Conservation (phyloP, 2,888 invertebrate genomes). For the Lucinisca nassula region DNA sequence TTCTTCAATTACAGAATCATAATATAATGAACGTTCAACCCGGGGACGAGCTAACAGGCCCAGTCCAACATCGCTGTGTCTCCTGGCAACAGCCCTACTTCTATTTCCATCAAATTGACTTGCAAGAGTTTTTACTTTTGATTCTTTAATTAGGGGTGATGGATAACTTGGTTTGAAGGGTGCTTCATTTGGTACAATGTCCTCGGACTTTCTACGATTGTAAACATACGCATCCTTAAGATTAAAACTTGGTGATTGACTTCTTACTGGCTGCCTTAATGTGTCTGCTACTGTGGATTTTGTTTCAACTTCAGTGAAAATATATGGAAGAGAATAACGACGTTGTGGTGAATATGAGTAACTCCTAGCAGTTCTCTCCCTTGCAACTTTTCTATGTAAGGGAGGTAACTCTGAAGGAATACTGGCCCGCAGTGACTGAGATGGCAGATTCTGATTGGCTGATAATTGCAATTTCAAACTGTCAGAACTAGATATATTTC, state of each 20-base stretch:
- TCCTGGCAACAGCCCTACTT: conserved; percentile 3
- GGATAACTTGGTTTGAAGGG: neutral
- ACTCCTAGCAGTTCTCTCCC: neutral
- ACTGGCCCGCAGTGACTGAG: conserved; percentile 41
- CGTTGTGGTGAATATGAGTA: neutral
- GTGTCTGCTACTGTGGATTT: neutral
- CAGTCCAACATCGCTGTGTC: conserved; percentile 58
- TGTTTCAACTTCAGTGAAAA: neutral
- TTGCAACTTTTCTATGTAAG: conserved; percentile 21
- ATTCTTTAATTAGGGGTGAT: neutral
- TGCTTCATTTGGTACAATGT: neutral
- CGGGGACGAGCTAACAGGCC: conserved; percentile 28
- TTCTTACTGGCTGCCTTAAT: neutral
- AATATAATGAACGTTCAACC: conserved; percentile 13
- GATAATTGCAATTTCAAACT: neutral
- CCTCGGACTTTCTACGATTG: conserved; percentile 38
- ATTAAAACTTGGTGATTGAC: conserved; percentile 32
- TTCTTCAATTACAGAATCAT: conserved; percentile 7
- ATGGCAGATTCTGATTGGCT: conserved; percentile 23
- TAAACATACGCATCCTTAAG: conserved; percentile 64
- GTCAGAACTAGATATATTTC: conserved; percentile 16
- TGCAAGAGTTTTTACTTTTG: neutral
- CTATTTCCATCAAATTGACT: neutral
- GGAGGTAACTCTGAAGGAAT: conserved; percentile 43
- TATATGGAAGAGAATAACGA: neutral